phyloP scores from a whole-genome alignment of 1,140 invertebrate genomes.

The Temnothorax nylanderi region DNA sequence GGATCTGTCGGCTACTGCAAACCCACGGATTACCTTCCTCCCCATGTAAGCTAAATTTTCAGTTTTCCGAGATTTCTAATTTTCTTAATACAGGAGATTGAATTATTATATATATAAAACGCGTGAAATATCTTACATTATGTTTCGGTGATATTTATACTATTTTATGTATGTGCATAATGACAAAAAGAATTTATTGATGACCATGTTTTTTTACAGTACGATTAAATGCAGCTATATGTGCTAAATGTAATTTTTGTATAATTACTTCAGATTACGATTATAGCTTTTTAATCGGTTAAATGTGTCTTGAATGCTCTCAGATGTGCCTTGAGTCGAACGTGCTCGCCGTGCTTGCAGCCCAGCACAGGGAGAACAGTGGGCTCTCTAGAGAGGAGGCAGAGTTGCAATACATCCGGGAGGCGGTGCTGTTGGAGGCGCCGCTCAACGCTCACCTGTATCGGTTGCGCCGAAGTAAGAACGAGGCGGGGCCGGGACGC shows the following conservation, averaged over 20 bases:
- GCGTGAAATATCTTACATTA: background rate
- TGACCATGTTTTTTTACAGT: background rate
- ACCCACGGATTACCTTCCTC: slow-evolving; percentile 90
- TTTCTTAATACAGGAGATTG: background rate
- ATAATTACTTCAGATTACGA: background rate
- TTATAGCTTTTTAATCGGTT: background rate
- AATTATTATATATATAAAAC: background rate
- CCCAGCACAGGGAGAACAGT: slow-evolving; percentile 90
- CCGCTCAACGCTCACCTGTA: slow-evolving; percentile 97
- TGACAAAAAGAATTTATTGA: background rate
- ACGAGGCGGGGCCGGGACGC: slow-evolving; percentile 90
- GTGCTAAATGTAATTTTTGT: background rate
- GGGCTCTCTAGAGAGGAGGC: slow-evolving; percentile 92
- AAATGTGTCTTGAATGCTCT: slow-evolving; percentile 16
- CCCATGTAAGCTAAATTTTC: slow-evolving; percentile 83
- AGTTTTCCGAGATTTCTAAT: background rate
- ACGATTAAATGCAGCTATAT: background rate
- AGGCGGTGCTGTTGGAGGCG: slow-evolving; percentile 94
- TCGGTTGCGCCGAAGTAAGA: slow-evolving; percentile 93
- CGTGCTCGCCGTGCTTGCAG: slow-evolving; percentile 87
- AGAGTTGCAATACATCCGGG: slow-evolving; percentile 94
- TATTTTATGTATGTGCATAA: background rate
- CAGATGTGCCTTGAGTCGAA: slow-evolving; percentile 86
- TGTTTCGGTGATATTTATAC: background rate
- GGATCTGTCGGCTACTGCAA: slow-evolving; percentile 92